A percentile compares a stretch with the other conserved stretches of the same genome.
Conservation (phyloP, 30 jellyfish, hydroid and myxozoan species). For the Catostylus mosaicus region DNA sequence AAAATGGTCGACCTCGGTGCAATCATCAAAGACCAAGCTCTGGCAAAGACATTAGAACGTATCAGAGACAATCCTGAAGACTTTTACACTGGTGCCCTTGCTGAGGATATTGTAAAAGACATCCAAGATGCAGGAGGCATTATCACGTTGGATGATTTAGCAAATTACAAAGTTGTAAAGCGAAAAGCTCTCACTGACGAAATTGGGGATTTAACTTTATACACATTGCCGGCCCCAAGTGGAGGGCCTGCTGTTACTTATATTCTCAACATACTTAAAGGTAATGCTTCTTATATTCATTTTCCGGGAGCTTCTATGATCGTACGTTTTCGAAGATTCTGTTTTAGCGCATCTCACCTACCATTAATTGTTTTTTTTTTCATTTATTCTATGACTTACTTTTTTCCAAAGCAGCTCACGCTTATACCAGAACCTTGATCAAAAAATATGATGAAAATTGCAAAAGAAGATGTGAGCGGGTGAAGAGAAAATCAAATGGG, state of each 20-base stretch:
- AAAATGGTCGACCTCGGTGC: constrained; percentile 83
- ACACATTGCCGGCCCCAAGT: constrained; percentile 93
- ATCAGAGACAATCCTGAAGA: constrained; percentile 94
- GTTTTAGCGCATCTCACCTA: too few species aligned
- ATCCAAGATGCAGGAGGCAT: constrained; percentile 99
- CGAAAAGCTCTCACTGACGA: constrained; percentile 86
- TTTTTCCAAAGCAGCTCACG: too few species aligned
- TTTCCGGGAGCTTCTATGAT: too few species aligned
- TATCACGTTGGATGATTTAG: constrained; percentile 91
- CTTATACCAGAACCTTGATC: too few species aligned
- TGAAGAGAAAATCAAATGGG: too few species aligned
- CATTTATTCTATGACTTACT: too few species aligned
- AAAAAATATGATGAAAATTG: too few species aligned
- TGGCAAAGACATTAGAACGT: constrained; percentile 79
- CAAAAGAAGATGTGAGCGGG: too few species aligned
- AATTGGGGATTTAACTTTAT: constrained; percentile 87
- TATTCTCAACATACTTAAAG: constrained; percentile 90
- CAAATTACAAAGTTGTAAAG: constrained; percentile 87
- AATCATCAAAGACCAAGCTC: constrained; percentile 64
- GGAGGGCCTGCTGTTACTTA: constrained; percentile 96
- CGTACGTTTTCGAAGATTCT: too few species aligned
- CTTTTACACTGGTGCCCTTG: constrained; percentile 97
- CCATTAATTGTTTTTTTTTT: too few species aligned
- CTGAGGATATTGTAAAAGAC: constrained; percentile 96
- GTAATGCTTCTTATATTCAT: constrained; percentile 32